Conservation (phyloP, 2,797 vertebrate species). For the Sebastes oblongus region DNA sequence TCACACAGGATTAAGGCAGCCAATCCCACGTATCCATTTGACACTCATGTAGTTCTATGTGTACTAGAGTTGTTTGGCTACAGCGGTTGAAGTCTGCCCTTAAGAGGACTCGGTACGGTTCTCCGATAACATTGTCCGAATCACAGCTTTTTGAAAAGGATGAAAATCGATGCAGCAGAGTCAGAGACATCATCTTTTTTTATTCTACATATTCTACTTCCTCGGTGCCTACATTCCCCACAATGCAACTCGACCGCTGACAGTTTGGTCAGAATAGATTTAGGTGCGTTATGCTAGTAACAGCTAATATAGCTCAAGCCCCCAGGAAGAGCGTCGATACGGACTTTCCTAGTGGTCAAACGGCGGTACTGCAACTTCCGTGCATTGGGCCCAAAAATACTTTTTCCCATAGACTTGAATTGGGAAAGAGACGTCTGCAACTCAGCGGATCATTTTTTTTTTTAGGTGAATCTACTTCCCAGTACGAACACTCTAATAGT, state of each 20-base stretch:
- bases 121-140: not conserved
- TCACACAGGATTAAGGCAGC: not conserved
- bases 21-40: not conserved
- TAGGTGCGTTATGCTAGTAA: not conserved
- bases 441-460: too few species aligned
- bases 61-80: fast-evolving
- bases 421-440: too few species aligned
- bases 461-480: too few species aligned
- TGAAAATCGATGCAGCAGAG: not conserved
- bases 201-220: not conserved
- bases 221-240: not conserved
- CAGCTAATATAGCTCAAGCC: not conserved
- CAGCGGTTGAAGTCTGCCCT: not conserved
- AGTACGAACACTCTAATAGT: too few species aligned
- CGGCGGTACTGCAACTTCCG: too few species aligned
- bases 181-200: not conserved
- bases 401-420: too few species aligned
- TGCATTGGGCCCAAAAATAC: too few species aligned
- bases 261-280: not conserved
- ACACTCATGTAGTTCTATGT: not conserved
- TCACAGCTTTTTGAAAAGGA: not conserved
- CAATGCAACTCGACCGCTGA: not conserved
- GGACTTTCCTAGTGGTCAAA: too few species aligned
- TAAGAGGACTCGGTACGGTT: not conserved
- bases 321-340: too few species aligned